Conservation (phyloP, 2,888 invertebrate genomes). For the Tricholauxania praeusta region DNA sequence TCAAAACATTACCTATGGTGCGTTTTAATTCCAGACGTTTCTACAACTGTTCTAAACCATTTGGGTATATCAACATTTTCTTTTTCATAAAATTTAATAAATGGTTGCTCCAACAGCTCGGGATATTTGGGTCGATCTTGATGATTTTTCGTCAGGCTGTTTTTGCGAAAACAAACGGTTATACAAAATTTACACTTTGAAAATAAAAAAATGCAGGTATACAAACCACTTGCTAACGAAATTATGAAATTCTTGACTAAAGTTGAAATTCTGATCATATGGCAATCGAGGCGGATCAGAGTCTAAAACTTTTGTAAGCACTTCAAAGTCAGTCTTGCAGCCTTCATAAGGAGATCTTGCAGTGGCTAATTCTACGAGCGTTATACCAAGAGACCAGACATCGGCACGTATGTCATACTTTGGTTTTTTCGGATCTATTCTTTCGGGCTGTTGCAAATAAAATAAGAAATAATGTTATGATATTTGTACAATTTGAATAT, state of each 20-base stretch:
- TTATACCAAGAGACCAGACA: constrained; percentile 98
- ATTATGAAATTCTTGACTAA: constrained; percentile 87
- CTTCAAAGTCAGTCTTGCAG: constrained; percentile 98
- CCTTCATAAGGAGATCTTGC: constrained; percentile 95
- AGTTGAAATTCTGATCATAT: constrained; percentile 73
- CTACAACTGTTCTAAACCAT: constrained; percentile 83
- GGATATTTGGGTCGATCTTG: constrained; percentile 94
- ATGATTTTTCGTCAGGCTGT: constrained; percentile 93
- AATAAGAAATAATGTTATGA: not conserved
- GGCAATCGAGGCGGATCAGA: constrained; percentile 91
- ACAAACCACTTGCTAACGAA: constrained; percentile 92
- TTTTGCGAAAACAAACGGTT: constrained; percentile 19
- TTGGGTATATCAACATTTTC: constrained; percentile 80
- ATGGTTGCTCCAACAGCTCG: constrained; percentile 87
- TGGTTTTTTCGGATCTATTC: constrained; percentile 94
- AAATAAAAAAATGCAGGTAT: not conserved
- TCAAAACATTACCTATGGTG: constrained; percentile 61
- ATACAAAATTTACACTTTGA: not conserved
- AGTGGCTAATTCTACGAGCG: constrained; percentile 95
- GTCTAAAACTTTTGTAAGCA: constrained; percentile 90
- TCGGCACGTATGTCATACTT: constrained; percentile 99
- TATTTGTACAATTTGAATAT: not conserved
- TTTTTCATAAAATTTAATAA: constrained; percentile 84
- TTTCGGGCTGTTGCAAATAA: constrained; percentile 81
- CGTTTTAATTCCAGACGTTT: constrained; percentile 67